phyloP scores from a whole-genome alignment of 1,140 invertebrate species.

The Meteorus sp. region DNA sequence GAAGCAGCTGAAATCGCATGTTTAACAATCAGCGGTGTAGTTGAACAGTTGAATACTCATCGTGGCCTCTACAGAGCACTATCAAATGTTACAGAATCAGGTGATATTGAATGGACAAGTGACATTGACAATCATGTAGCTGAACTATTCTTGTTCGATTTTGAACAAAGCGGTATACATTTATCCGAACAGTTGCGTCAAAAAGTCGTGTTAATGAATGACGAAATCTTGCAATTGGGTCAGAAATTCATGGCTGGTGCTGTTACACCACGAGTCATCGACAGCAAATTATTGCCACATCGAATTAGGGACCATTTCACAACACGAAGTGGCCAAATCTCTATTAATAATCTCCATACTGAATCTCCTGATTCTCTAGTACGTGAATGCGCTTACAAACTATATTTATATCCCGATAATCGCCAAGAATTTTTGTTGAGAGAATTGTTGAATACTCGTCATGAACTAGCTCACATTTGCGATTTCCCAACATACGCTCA shows the following conservation, averaged over 20 bases:
- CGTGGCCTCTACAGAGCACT: constrained; percentile 78
- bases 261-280: constrained; percentile 67
- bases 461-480: constrained; percentile 80
- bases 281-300: constrained; percentile 68
- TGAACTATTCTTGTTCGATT: constrained; percentile 91
- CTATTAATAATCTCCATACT: constrained; percentile 78
- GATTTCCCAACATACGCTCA: constrained; percentile 88
- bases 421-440: constrained; percentile 77
- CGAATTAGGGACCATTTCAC: constrained; percentile 75
- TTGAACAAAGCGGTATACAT: constrained; percentile 96
- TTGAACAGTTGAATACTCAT: constrained; percentile 94
- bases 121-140: constrained; percentile 84
- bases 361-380: constrained; percentile 77
- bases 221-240: constrained; percentile 73
- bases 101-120: constrained; percentile 70
- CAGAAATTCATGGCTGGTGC: constrained; percentile 84
- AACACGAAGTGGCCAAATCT: constrained; percentile 70
- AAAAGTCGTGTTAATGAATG: constrained; percentile 82
- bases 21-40: constrained; percentile 82
- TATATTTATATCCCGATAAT: constrained; percentile 80
- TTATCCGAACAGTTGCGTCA: constrained; percentile 75
- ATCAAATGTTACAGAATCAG: constrained; percentile 67
- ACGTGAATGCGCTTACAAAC: constrained; percentile 86
- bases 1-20: constrained; percentile 85
- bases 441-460: constrained; percentile 71